Evolutionary conservation across 1,140 invertebrate species (phyloP).

Genomic region (Macrobrachium rosenbergii): DNA sequence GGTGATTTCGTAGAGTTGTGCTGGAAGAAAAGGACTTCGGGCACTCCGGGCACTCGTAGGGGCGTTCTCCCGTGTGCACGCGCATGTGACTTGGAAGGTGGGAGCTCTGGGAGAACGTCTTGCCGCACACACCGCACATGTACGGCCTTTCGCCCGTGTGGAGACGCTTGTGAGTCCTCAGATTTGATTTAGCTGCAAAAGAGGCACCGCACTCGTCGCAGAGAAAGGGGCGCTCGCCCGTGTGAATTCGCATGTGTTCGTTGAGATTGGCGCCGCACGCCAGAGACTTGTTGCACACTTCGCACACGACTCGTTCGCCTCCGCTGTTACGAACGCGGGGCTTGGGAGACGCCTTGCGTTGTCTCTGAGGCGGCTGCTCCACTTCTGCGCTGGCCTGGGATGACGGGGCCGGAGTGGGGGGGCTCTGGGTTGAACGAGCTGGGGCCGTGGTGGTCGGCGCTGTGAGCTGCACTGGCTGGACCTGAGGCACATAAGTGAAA

Average conservation of each 20-base stretch:
- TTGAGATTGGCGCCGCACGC: slow-evolving; percentile 57
- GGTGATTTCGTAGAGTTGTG: slow-evolving; percentile 59
- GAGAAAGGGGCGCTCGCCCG: slow-evolving; percentile 93
- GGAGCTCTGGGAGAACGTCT: slow-evolving; percentile 68
- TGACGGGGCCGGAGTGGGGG: slow-evolving; percentile 17
- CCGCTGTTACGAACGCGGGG: slow-evolving; percentile 46
- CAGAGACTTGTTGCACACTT: slow-evolving; percentile 49
- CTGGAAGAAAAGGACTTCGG: slow-evolving; percentile 77
- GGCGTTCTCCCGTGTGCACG: slow-evolving; percentile 84
- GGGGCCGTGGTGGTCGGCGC: slow-evolving; percentile 16
- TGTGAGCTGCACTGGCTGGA: slow-evolving; percentile 58
- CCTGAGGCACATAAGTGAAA: slow-evolving; percentile 45
- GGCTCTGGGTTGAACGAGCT: slow-evolving; percentile 25
- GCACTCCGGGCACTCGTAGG: slow-evolving; percentile 78
- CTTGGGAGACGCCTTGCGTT: slow-evolving; percentile 30
- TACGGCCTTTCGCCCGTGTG: slow-evolving; percentile 70
- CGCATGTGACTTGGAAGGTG: slow-evolving; percentile 91
- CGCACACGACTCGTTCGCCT: slow-evolving; percentile 46
- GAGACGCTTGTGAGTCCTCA: slow-evolving; percentile 68
- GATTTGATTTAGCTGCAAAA: slow-evolving; percentile 64
- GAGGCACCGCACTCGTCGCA: slow-evolving; percentile 70
- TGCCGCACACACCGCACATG: slow-evolving; percentile 71
- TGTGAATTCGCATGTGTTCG: slow-evolving; percentile 89
- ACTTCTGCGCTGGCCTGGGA: slow-evolving; percentile 17
- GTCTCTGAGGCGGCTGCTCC: not conserved